Evolutionary conservation across 30 jellyfish, hydroid and myxozoan species (phyloP).

Genomic region (Aurelia sp.): DNA sequence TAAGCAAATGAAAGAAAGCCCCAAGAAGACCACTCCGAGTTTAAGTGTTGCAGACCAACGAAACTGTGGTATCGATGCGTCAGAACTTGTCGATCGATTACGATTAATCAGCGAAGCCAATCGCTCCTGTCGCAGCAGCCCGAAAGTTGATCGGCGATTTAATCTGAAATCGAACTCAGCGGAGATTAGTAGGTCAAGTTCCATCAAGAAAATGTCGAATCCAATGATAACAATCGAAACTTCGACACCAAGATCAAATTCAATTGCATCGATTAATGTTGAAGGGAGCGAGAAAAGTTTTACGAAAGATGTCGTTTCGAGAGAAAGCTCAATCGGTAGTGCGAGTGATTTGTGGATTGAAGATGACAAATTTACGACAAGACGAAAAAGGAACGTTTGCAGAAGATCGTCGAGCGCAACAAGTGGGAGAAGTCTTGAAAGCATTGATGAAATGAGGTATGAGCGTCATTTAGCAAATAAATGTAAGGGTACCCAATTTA

Average conservation of each 20-base stretch:
- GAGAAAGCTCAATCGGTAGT: conserved; percentile 74
- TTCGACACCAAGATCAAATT: conserved; percentile 41
- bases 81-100: conserved; percentile 48
- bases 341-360: conserved; percentile 75
- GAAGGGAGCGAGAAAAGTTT: not conserved
- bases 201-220: conserved; percentile 29
- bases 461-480: not conserved
- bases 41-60: not conserved
- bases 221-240: conserved; percentile 49
- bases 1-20: not conserved
- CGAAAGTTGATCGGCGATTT: conserved; percentile 43
- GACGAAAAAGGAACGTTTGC: conserved; percentile 18
- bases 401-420: conserved; percentile 44
- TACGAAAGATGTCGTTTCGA: conserved; percentile 11
- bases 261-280: not conserved
- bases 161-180: not conserved
- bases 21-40: conserved; percentile 5
- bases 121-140: conserved; percentile 56
- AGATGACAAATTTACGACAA: conserved; percentile 16
- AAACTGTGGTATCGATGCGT: conserved; percentile 9
- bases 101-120: conserved; percentile 49
- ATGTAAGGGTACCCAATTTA: too few relatives aligned
- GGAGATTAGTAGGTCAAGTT: conserved; percentile 12
- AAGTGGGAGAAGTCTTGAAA: conserved; percentile 56
- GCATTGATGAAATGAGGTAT: conserved; percentile 35